Conservation (phyloP, 2,888 invertebrate genomes). For the Euphydryas editha region DNA sequence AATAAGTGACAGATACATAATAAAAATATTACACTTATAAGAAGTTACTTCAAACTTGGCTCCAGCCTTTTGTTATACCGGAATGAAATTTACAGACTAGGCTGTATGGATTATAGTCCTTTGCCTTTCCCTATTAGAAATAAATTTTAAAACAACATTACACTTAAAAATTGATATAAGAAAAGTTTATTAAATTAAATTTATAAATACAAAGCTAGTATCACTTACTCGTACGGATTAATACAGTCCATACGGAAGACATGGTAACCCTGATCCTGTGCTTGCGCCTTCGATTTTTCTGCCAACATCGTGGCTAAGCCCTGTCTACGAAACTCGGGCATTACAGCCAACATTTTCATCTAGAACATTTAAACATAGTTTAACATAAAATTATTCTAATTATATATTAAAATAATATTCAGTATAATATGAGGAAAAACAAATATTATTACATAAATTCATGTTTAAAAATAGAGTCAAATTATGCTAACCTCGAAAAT, state of each 20-base stretch:
- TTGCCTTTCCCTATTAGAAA: too few species aligned
- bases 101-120: too few species aligned
- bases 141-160: too few species aligned
- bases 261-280: conserved; percentile 64
- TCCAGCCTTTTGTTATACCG: too few species aligned
- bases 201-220: background rate
- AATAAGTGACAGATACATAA: background rate
- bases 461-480: background rate
- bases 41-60: too few species aligned
- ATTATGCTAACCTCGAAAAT: conserved; percentile 62
- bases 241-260: conserved; percentile 75
- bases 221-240: conserved; percentile 68
- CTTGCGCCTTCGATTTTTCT: conserved; percentile 60
- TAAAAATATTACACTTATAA: too few species aligned
- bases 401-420: background rate
- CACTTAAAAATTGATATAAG: too few species aligned
- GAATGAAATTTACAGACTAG: too few species aligned
- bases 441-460: background rate
- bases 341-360: conserved; percentile 73
- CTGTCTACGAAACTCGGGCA: conserved; percentile 68
- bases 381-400: background rate
- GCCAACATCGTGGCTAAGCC: conserved; percentile 65
- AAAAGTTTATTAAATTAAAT: too few species aligned
- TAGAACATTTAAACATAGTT: conserved; percentile 38
- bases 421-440: background rate